Conservation (phyloP, 2,797 vertebrate genomes). For the Enteromius anoplus region DNA sequence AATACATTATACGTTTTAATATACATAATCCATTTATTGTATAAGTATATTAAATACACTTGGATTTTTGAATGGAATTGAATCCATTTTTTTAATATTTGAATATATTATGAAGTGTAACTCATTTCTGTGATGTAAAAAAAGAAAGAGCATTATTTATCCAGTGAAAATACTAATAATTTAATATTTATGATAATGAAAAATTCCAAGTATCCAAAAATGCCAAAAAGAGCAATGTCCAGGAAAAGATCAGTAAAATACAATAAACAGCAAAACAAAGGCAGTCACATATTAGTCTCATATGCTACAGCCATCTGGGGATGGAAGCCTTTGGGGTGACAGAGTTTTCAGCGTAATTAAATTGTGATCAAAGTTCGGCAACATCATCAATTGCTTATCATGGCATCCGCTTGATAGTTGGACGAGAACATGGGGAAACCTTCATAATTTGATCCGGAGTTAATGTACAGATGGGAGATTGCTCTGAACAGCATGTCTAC, state of each 20-base stretch:
- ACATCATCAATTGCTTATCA: constrained; percentile 60
- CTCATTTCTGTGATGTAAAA: background rate
- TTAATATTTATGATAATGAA: background rate
- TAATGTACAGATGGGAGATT: constrained; percentile 48
- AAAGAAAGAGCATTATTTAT: background rate
- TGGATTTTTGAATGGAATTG: background rate
- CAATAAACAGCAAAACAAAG: constrained; percentile 48
- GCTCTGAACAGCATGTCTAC: constrained; percentile 40
- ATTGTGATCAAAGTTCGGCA: constrained; percentile 62
- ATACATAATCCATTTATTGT: background rate
- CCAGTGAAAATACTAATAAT: background rate
- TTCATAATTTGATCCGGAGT: constrained; percentile 55
- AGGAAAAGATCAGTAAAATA: constrained; percentile 26
- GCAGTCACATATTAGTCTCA: constrained; percentile 46
- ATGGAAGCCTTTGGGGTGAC: constrained; percentile 49
- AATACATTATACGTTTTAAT: background rate
- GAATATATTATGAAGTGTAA: background rate
- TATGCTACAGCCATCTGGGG: constrained; percentile 30
- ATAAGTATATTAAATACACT: background rate
- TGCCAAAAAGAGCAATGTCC: constrained; percentile 15
- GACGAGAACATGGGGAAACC: constrained; percentile 48
- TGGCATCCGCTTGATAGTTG: constrained; percentile 40
- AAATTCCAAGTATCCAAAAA: background rate
- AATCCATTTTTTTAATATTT: background rate
- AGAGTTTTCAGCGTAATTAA: constrained; percentile 59